Percentiles rank a stretch among this genome's conserved stretches.
These are phyloP conservation scores for Griposia aprilina DNA, from an alignment of 2,888 invertebrate genomes.

Conservation along the genomic window DNA sequence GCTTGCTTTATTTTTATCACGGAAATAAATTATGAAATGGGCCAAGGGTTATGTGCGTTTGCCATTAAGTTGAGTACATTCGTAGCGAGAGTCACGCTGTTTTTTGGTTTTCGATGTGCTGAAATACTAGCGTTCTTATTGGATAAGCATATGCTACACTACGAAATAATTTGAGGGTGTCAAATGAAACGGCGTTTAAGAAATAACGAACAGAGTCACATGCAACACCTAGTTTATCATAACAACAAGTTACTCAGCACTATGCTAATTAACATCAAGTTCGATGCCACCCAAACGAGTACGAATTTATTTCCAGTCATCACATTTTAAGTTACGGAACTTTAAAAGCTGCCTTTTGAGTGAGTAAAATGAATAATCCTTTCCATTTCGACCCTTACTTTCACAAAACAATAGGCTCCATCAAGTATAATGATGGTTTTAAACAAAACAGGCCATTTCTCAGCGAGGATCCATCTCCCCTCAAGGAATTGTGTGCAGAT, in stretches of 20 bases:
- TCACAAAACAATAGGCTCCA: conserved; percentile 85
- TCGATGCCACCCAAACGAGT: conserved; percentile 68
- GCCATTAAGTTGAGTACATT: conserved; percentile 56
- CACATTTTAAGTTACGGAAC: conserved; percentile 76
- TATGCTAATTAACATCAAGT: conserved; percentile 55
- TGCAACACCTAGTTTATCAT: background rate
- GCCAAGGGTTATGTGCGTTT: conserved; percentile 61
- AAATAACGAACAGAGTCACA: background rate
- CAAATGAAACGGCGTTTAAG: background rate
- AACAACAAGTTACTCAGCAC: conserved; percentile 33
- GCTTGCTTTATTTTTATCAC: conserved; percentile 65
- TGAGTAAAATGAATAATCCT: conserved; percentile 86
- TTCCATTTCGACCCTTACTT: conserved; percentile 82
- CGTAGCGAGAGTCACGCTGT: conserved; percentile 8
- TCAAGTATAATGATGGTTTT: conserved; percentile 87
- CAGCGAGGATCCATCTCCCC: conserved; percentile 71
- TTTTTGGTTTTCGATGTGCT: conserved; percentile 4
- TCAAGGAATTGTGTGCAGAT: conserved; percentile 77
- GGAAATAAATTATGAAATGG: conserved; percentile 66
- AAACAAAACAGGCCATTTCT: conserved; percentile 87
- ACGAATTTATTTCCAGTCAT: conserved; percentile 80
- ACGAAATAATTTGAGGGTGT: too few relatives aligned
- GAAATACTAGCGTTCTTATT: background rate
- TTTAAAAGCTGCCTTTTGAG: conserved; percentile 80
- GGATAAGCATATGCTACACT: background rate